Base-by-base conservation (phyloP, 1,140 invertebrate species). In the Lerema accius region DNA sequence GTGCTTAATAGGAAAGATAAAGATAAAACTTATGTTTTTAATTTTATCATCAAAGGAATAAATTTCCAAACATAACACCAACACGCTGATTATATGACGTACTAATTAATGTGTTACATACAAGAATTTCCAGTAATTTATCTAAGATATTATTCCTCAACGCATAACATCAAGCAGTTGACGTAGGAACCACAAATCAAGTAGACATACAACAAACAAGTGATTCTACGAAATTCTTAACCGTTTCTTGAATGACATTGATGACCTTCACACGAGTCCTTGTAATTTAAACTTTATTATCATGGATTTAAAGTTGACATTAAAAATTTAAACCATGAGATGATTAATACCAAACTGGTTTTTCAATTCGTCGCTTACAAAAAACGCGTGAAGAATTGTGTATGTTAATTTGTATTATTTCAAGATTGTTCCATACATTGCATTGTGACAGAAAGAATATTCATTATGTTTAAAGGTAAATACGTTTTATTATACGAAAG, bases 381-480 rank as follows among this genome's bases (percentile, higher is more conserved):
- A 39, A 39, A 37, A 35, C 0, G 15, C 15, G 17, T 5, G 28
- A 26, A 15, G 28, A 37, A 50, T 9, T 37, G n/a, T n/a, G n/a
- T n/a, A 37, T 28, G 5, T 19, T 16, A 4, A 23, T 23, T 23
- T 5, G 19, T 23, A 23, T 23, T 40, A 39, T 40, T 40, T 4
- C 13, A 40, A 15, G 13, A 45, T n/a, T 45, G 10, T 19, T 11
- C 42, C 10, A 45, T 1, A 0, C 16, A 9, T 45, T 19, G 19
- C 42, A 17, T 45, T 13, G 14, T 40, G 15, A 45, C 9, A 10
- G 4, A 45, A 43, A 9, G 4, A 43, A 17, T 3, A 42, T 42
- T 15, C 7, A 49, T 49, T n/a, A 49, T 49, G 0, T 49, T 28
- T 49, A 28, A 50, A n/a, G n/a, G n/a, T n/a, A n/a, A n/a, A n/a